A percentile compares a stretch with the other conserved stretches of the same genome.
phyloP scores from a whole-genome alignment of 2,113 vertebrate species.

The Myxocyprinus asiaticus region DNA sequence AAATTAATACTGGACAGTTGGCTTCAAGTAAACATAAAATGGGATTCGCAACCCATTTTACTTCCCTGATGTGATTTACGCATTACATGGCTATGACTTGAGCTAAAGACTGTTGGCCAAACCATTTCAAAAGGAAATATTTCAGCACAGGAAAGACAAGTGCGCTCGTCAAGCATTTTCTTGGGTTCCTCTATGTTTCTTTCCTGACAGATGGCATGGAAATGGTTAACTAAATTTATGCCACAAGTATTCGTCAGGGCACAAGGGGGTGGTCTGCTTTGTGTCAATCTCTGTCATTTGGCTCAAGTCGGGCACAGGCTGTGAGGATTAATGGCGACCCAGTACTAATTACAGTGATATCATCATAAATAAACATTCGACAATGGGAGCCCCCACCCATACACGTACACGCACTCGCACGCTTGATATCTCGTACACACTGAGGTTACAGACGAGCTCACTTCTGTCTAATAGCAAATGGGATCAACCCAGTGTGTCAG shows the following conservation, averaged over 20 bases:
- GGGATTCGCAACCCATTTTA: too few relatives aligned
- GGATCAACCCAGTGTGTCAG: slow-evolving; percentile 57
- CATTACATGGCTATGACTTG: too few relatives aligned
- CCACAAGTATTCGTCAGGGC: slow-evolving; percentile 3
- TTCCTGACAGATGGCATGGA: neutral
- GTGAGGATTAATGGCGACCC: slow-evolving; percentile 42
- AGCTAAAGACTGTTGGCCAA: too few relatives aligned
- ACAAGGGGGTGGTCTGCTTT: neutral
- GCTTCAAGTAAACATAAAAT: too few relatives aligned
- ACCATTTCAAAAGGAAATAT: too few relatives aligned
- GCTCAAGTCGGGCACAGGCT: slow-evolving; percentile 40
- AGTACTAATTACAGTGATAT: slow-evolving; percentile 49
- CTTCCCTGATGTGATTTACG: too few relatives aligned
- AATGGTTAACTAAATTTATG: neutral
- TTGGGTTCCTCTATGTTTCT: too few relatives aligned
- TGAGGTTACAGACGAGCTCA: slow-evolving; percentile 6
- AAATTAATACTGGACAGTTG: too few relatives aligned
- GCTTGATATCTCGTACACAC: neutral
- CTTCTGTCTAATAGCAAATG: slow-evolving; percentile 35
- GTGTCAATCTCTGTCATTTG: slow-evolving; percentile 6
- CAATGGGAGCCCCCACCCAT: slow-evolving; percentile 4
- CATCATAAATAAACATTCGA: slow-evolving; percentile 51
- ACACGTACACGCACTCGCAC: neutral
- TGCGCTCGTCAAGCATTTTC: too few relatives aligned
- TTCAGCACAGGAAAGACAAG: too few relatives aligned